Evolutionary conservation across 2,797 vertebrate genomes (phyloP), one percentile per base, ranked within the genome.

Genomic region (Podarcis lilfordi): DNA sequence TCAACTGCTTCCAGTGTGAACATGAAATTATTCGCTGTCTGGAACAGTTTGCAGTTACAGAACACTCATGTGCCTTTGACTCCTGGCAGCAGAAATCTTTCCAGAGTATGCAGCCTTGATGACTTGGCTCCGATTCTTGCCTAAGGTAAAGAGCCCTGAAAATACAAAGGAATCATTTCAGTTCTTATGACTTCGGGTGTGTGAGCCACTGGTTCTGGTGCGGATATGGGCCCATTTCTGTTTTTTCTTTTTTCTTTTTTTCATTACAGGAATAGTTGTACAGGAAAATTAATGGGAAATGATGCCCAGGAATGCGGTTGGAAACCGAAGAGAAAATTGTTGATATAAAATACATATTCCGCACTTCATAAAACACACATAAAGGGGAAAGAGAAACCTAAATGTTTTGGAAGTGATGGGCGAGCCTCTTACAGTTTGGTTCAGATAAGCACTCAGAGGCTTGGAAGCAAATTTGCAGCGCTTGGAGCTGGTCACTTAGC

Each of bases 261-360:
- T 76, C 32, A 80, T 68, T 66, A 37, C 17, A 43, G 11, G 55
- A 80, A 88, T 82, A 80, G 35, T 35, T 91, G 79, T 89, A 89
- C 5, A 66, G 27, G 21, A 15, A 89, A 91, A 50, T 89, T 92
- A 83, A 84, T 89, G 85, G 86, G 80, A 90, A 91, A 87, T 25
- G 64, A 25, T 66, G 81, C 85, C 87, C 35, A 82, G 90, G 50
- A 76, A 40, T 68, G 76, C 92, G 87, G 37, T 13, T 89, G 91
- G 64, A 86, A 69, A 95, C 86, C 78, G 91, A 87, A 66, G 72
- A 78, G 91, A 80, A 92, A 94, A 78, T 86, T 90, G 82, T 90
- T 95, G 89, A 91, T 89, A 92, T 89, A 88, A 92, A 92, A 69
- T 88, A 92, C 75, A 89, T 80, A 92, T 86, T 91, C 85, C 86